Evolutionary conservation across 2,113 vertebrate species (phyloP), one percentile per base, ranked within the genome.

Genomic region (Channa maculata): DNA sequence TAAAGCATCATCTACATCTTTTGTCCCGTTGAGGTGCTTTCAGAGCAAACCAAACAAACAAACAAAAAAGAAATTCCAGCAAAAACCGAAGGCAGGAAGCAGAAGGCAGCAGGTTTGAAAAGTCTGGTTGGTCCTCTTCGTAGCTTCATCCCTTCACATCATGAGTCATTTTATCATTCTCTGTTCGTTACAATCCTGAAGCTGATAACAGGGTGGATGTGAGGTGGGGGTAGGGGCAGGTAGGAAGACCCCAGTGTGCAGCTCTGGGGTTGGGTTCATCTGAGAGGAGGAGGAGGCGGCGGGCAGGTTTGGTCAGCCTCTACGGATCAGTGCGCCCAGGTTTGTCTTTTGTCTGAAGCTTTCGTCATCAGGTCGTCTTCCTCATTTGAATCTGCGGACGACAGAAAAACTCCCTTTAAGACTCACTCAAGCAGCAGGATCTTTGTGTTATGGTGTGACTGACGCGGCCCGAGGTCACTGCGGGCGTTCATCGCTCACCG

Each of bases 331-430:
- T 92, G 91, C 80, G 83, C 91, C 92, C 69, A 83, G 77, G 34
- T 93, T 43, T 76, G 88, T 65, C 86, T 91, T 83, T 93, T 94
- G 68, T 94, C 89, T 9, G 88, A 80, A 76, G 70, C 66, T 65
- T 94, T 94, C 73, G 82, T 81, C 69, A 55, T 36, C 37, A 87
- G 71, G n/a, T 82, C 89, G 5, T 88, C 92, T 43, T 93, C 91
- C 48, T 91, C 88, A 84, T 61, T 91, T 58, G 82, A 66, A 37
- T 88, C 92, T 94, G 41, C 36, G 51, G 33, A 44, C 13, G 67
- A 15, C 36, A 11, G 8, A 15, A 38, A 34, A 37, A 59, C 24
- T 24, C 24, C 24, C 24, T 24, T 24, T 24, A 24, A 24, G 24
- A 24, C 1, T 24, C 24, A 24, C 24, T 24, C 11, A 45, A 2